These are phyloP conservation scores for Lepidurus apus DNA, from an alignment of 1,140 invertebrate genomes.

Conservation along the genomic window DNA sequence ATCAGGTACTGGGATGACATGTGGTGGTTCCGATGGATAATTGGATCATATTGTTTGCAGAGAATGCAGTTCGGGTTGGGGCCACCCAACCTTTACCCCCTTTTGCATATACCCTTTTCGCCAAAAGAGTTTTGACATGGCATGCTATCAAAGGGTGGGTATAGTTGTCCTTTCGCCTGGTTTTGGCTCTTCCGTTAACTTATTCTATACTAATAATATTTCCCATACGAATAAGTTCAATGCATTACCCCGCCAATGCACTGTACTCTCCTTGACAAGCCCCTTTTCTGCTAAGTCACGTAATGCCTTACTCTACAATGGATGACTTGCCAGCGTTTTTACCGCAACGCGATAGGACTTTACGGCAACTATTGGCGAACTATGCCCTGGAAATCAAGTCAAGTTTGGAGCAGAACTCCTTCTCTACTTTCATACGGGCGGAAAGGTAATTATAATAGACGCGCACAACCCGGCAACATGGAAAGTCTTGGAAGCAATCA, in stretches of 20 bases:
- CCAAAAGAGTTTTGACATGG: neutral
- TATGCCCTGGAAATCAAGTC: neutral
- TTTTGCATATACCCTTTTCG: neutral
- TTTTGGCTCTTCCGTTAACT: neutral
- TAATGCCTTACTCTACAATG: neutral
- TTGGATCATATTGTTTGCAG: conserved; percentile 4
- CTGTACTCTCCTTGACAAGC: neutral
- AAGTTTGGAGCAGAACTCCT: neutral
- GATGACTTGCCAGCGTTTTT: conserved; percentile 4
- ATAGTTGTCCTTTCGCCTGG: neutral
- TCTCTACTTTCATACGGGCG: neutral
- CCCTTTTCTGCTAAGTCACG: neutral
- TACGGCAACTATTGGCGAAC: neutral
- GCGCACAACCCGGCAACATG: neutral
- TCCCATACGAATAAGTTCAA: neutral
- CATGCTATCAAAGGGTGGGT: neutral
- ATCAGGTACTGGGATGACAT: conserved; percentile 2
- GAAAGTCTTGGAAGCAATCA: neutral
- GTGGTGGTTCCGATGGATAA: conserved; percentile 9
- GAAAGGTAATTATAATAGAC: conserved; percentile 15
- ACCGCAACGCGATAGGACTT: neutral
- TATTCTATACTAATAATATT: neutral
- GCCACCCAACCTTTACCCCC: neutral
- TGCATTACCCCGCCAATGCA: neutral
- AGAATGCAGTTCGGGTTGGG: neutral